These are phyloP conservation scores for Linnaemya vulpina DNA, from an alignment of 2,888 invertebrate genomes.

Conservation along the genomic window DNA sequence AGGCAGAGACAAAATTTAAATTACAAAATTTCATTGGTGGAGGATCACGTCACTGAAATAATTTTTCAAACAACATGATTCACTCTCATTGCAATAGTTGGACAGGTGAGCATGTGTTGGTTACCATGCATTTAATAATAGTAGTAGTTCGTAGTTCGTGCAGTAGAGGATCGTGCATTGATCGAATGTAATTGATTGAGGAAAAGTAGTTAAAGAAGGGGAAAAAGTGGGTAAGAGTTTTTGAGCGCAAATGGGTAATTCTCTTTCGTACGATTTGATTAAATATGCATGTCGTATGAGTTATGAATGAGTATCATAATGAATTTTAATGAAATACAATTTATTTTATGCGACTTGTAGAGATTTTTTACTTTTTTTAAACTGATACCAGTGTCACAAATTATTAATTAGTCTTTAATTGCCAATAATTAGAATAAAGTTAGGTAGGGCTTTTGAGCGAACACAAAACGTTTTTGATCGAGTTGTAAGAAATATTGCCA, in stretches of 20 bases:
- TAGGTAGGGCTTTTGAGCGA: slow-evolving; percentile 46
- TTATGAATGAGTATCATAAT: slow-evolving; percentile 54
- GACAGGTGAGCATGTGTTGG: background rate
- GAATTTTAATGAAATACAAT: slow-evolving; percentile 66
- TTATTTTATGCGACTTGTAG: slow-evolving; percentile 34
- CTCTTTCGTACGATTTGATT: slow-evolving; percentile 46
- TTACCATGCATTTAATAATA: background rate
- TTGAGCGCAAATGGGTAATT: slow-evolving; percentile 5
- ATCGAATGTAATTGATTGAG: slow-evolving; percentile 3
- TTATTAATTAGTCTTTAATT: slow-evolving; percentile 67
- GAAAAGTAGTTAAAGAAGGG: background rate
- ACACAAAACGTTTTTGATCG: background rate
- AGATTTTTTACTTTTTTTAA: slow-evolving; percentile 57
- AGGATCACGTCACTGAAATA: slow-evolving; percentile 60
- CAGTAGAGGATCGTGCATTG: background rate
- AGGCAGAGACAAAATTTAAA: slow-evolving; percentile 25
- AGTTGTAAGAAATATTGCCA: background rate
- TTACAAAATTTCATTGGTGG: slow-evolving; percentile 60
- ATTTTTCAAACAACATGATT: slow-evolving; percentile 51
- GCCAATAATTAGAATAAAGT: slow-evolving; percentile 66
- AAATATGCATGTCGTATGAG: slow-evolving; percentile 61
- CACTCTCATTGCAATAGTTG: background rate
- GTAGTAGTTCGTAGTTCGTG: too few relatives aligned
- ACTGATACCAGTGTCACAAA: slow-evolving; percentile 56
- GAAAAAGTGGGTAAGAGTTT: background rate